Base-by-base conservation (phyloP, 92 coral and sea anemone species). In the Zoanthus gigantus region DNA sequence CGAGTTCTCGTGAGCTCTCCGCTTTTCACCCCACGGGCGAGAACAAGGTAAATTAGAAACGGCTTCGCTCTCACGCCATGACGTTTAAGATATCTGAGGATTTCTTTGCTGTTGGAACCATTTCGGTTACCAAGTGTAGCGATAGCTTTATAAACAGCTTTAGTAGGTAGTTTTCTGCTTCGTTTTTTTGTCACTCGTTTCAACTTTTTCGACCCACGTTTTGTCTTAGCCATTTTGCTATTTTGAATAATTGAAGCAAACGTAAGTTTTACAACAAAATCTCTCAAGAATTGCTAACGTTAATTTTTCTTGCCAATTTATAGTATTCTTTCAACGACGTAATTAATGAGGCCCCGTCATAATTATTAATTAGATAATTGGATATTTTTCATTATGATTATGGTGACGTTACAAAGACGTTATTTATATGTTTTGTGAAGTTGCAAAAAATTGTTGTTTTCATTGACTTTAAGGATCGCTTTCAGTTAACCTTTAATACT, bases 21-120 rank as follows among this genome's bases (percentile, higher is more conserved):
- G 60, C 85, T 66, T 81, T 81, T 81, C 63, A 81, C 85, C 29
- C 85, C 85, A 50, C 85, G 85, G 60, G 85, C 85, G 31, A 81
- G 85, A 44, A 81, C 85, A 16, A 81, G 85, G 47, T 81, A 81
- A 18, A 81, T 73, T 57, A 81, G 45, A 50, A 66, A 66, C 6
- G 74, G 74, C 30, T 81, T 81, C 45, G 74, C 85, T 66, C 47
- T 81, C 1, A 65, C 73, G 5, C 85, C 85, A 13, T 67, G 23
- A 2, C 85, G 65, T 31, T 18, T n/a, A 13, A 81, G 85, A 46
- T 81, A 81, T 6, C 63, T 34, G 23, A 81, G 85, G 45, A 81
- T 81, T 65, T 66, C 85, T 81, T 81, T 81, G 85, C 85, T 81
- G 74, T 81, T 81, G 18, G 85, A 81, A 23, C 85, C 85, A 66